Evolutionary conservation across 1,140 invertebrate species (phyloP), one percentile per base, ranked within the genome.

Genomic region (Drosophila bocqueti): DNA sequence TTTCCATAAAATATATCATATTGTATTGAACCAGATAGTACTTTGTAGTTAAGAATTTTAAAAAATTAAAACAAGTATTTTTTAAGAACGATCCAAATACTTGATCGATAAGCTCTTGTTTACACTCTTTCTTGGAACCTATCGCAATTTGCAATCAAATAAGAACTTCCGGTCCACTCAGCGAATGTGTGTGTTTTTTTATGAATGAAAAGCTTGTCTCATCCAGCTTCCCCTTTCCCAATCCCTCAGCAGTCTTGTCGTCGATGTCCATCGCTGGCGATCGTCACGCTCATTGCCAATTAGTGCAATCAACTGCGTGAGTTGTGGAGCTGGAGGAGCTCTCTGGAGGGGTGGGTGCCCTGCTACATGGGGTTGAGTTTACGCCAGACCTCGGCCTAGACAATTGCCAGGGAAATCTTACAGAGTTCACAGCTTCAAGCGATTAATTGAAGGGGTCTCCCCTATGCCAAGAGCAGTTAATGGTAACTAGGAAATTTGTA

Each of bases 381-480:
- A 54, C 18, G 2, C 10, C 21, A 31, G 45, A 29, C 46, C 54
- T 18, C 40, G 2, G 29, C 26, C 21, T 74, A 50, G 55, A 40
- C 49, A 46, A 61, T 61, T 58, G 63, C 24, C 29, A 45, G 68
- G 67, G 45, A 87, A 87, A 87, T 87, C 84, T 84, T 81, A 55
- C 61, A 84, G 57, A 87, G 85, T 87, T 87, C 84, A 87, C 49
- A 80, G 66, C 63, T 84, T 89, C 77, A 87, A 81, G 73, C 65
- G 73, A 87, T 89, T 87, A 89, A 89, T 81, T 87, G 69, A 59
- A 24, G 16, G 54, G 38, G 29, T 49, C 42, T 36, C 13, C 15
- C 38, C 38, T 38, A 24, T 6, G 29, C 15, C 11, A 29, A 26
- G 24, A 26, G 7, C n/a, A 18, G n/a, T 21, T 21, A 21, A 16